Evolutionary conservation across 1,140 invertebrate species (phyloP).

Genomic region (Cydia amplana): DNA sequence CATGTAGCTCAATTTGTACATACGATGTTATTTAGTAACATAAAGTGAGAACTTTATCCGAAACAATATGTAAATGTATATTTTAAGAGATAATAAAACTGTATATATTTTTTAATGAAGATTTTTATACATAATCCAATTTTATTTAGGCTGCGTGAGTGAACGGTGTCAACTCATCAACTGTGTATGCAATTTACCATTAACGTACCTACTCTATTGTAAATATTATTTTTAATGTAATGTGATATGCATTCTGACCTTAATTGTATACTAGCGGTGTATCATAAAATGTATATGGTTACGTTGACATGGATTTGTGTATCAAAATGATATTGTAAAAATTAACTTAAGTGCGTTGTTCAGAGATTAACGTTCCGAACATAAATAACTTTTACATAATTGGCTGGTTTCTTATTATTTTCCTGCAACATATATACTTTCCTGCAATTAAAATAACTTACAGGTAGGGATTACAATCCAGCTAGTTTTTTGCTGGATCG

Average conservation of each 20-base stretch:
- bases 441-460: too few species aligned
- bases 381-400: slow-evolving; percentile 76
- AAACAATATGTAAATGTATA: slow-evolving; percentile 63
- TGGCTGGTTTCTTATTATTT: slow-evolving; percentile 38
- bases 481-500: too few species aligned
- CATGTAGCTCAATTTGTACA: slow-evolving; percentile 76
- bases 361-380: slow-evolving; percentile 74
- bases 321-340: slow-evolving; percentile 76
- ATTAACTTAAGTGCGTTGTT: slow-evolving; percentile 74
- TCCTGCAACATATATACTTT: too few species aligned
- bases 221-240: slow-evolving; percentile 67
- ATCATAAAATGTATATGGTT: slow-evolving; percentile 76
- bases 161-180: slow-evolving; percentile 67
- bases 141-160: slow-evolving; percentile 65
- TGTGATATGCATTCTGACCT: slow-evolving; percentile 73
- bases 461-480: too few species aligned
- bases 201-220: slow-evolving; percentile 56
- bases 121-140: slow-evolving; percentile 72
- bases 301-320: slow-evolving; percentile 73
- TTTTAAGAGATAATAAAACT: slow-evolving; percentile 67
- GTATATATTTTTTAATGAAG: slow-evolving; percentile 74
- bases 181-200: slow-evolving; percentile 48
- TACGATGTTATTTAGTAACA: slow-evolving; percentile 61
- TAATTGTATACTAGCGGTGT: slow-evolving; percentile 63
- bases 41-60: slow-evolving; percentile 53